Evolutionary conservation across 2,797 vertebrate genomes (phyloP), one percentile per base, ranked within the genome.

Genomic region (Chelonia mydas): DNA sequence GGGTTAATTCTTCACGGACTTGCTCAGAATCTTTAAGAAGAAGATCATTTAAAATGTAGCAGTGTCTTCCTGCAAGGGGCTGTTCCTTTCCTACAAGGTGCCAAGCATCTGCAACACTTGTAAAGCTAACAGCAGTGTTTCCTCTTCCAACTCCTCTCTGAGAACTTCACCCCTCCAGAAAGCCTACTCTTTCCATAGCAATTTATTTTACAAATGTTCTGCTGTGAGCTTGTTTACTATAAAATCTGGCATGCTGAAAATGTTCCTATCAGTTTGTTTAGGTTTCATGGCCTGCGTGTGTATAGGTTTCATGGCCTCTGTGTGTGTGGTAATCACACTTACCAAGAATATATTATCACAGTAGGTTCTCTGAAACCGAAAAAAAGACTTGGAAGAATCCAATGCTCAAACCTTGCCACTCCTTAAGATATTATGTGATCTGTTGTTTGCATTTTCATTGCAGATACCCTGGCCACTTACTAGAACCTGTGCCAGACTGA

Each of bases 331-430:
- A 49, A 92, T 94, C 84, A 90, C 94, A 94, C 94, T 84, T 95
- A 95, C 25, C 87, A 91, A 88, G 92, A 95, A 95, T 94, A 81
- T 96, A 96, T 97, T 97, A 97, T 96, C 96, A 90, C 92, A 97
- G 93, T 77, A 53, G 95, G 91, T 90, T 94, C 86, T 81, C 92
- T 92, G 77, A 95, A 93, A 88, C 82, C 92, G 68, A 92, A 55
- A 79, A 92, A 78, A 96, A 91, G 89, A 90, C 86, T 61, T 33
- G 55, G 92, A 86, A 95, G 95, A 93, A 96, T 87, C 97, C 96
- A 95, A 92, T 95, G 90, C 93, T 96, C 94, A 96, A 93, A 81
- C 72, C 91, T 72, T 94, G 91, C 77, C 87, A 76, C 94, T 94
- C 81, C 72, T 81, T 59, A 54, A 84, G 83, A 93, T 80, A 92